phyloP scores from a whole-genome alignment of 2,113 vertebrate species.

The Eubucco bourcierii region DNA sequence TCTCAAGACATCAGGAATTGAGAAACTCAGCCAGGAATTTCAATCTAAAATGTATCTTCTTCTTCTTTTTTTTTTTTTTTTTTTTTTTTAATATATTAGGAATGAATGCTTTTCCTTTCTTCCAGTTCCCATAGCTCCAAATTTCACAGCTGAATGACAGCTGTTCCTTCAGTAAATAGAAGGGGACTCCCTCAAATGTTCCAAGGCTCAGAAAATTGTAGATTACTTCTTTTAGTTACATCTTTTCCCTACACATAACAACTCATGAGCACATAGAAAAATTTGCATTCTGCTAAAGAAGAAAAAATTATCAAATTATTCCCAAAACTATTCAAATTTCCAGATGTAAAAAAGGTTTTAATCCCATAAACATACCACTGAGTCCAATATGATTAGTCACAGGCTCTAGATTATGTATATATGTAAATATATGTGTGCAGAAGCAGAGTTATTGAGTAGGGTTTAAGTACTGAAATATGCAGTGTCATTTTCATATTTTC shows the following conservation, averaged over 20 bases:
- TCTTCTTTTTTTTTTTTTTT: too few species aligned
- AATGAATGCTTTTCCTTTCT: not conserved
- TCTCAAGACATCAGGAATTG: not conserved
- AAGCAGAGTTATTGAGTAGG: not conserved
- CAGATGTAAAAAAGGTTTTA: not conserved
- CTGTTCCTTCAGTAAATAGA: not conserved
- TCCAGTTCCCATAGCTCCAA: not conserved
- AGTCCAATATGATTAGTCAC: not conserved
- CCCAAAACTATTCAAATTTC: not conserved
- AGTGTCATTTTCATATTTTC: not conserved
- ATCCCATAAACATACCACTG: not conserved
- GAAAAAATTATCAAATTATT: not conserved
- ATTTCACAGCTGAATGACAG: not conserved
- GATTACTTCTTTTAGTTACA: not conserved
- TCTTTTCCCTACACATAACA: not conserved
- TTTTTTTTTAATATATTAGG: not conserved
- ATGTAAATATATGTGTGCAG: not conserved
- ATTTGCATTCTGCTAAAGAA: not conserved
- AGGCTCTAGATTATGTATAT: not conserved
- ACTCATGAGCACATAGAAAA: not conserved
- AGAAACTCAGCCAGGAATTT: not conserved
- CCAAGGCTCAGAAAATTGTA: not conserved
- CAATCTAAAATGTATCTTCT: accelerated
- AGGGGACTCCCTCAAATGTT: not conserved
- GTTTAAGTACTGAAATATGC: not conserved